Percentiles rank a stretch among this genome's conserved stretches.
phyloP scores from a whole-genome alignment of 2,797 vertebrate genomes.

The Enteromius thamalakanensis region DNA sequence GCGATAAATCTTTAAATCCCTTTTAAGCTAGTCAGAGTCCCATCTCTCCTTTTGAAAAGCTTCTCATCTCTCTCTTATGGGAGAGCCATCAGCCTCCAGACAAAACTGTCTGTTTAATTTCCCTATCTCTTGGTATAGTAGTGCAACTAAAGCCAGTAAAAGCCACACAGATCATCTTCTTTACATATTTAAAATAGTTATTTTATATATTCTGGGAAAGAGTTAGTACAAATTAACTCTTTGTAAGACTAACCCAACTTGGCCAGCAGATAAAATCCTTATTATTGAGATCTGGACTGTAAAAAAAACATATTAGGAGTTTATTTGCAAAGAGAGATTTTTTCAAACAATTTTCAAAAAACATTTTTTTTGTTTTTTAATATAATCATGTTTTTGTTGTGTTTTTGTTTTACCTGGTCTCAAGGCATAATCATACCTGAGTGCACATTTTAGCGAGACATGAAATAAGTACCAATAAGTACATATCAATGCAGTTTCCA shows the following conservation, averaged over 20 bases:
- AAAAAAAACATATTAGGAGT: background rate
- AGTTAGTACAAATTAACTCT: background rate
- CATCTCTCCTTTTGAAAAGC: constrained; percentile 43
- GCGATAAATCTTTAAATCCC: constrained; percentile 65
- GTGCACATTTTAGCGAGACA: too few relatives aligned
- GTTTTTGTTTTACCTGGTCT: too few relatives aligned
- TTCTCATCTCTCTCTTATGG: constrained; percentile 48
- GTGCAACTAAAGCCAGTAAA: constrained; percentile 17
- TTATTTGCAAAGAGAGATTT: too few relatives aligned
- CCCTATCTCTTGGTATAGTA: constrained; percentile 6
- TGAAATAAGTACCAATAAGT: too few relatives aligned
- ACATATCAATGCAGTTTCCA: too few relatives aligned
- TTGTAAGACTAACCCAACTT: background rate
- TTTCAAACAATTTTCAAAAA: too few relatives aligned
- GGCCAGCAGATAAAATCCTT: background rate
- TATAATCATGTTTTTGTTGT: too few relatives aligned
- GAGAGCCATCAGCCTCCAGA: constrained; percentile 43
- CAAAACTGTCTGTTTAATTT: constrained; percentile 28
- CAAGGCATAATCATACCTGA: too few relatives aligned
- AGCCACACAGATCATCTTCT: background rate
- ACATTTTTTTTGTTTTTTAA: too few relatives aligned
- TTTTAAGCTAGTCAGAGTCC: constrained; percentile 54
- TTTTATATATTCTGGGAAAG: background rate
- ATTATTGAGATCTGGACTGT: background rate
- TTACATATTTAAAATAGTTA: constrained; percentile 2